A percentile compares a stretch with the other conserved stretches of the same genome.
Conservation (phyloP, 2,797 vertebrate species). For the Anisognathus igniventris region DNA sequence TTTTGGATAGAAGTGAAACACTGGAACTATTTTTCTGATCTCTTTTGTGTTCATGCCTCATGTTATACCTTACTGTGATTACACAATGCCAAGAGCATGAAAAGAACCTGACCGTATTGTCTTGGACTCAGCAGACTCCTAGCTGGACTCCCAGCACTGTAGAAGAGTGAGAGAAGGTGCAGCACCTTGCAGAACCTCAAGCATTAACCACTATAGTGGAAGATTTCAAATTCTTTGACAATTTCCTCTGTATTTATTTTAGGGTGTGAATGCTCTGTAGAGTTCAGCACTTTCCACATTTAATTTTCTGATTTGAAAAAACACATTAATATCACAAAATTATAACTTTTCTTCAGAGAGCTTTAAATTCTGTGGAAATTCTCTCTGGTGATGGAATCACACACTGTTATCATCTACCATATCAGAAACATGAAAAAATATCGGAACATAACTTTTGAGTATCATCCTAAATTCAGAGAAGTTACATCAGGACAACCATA, state of each 20-base stretch:
- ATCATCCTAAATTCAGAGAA: not conserved
- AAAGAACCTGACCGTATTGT: not conserved
- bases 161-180: not conserved
- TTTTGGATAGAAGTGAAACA: not conserved
- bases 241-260: not conserved
- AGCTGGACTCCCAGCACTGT: not conserved
- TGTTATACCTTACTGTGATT: not conserved
- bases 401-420: rapidly evolving
- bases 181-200: not conserved
- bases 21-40: not conserved
- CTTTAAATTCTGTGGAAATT: not conserved
- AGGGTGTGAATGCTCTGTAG: not conserved
- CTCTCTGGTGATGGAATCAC: not conserved
- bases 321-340: not conserved
- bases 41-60: not conserved
- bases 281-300: not conserved
- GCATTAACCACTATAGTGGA: not conserved
- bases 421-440: not conserved
- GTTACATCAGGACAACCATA: not conserved
- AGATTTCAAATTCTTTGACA: not conserved
- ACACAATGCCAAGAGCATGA: not conserved
- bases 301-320: not conserved
- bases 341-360: not conserved
- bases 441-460: not conserved
- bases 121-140: not conserved